Conservation (phyloP, 2,113 vertebrate species). For the Phyllostomus hastatus region DNA sequence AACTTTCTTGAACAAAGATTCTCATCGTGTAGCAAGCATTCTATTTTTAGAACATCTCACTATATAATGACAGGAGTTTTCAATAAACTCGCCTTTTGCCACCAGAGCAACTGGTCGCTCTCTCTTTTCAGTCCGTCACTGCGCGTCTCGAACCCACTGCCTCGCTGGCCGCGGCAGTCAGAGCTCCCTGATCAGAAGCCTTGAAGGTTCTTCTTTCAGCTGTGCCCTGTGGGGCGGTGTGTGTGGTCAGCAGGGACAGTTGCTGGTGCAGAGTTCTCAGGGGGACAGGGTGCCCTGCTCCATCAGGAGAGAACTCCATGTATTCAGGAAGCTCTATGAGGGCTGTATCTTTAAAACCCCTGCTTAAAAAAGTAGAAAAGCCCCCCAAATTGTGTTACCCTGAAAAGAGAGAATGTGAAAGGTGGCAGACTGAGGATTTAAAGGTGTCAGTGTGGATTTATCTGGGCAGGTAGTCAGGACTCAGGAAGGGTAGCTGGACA, state of each 20-base stretch:
- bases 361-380: background rate
- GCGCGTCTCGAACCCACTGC: too few relatives aligned
- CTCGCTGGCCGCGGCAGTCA: too few relatives aligned
- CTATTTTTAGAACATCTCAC: too few relatives aligned
- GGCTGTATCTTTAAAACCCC: background rate
- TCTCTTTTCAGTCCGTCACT: too few relatives aligned
- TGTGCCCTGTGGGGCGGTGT: accelerated
- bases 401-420: background rate
- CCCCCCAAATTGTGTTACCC: background rate
- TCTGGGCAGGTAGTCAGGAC: background rate
- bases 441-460: background rate
- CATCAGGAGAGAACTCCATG: background rate
- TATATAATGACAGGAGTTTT: too few relatives aligned
- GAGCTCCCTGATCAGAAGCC: background rate
- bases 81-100: too few relatives aligned
- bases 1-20: too few relatives aligned
- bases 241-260: accelerated
- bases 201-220: background rate
- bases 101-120: too few relatives aligned
- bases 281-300: background rate
- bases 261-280: background rate
- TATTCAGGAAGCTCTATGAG: background rate
- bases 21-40: too few relatives aligned
- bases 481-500: too few relatives aligned
- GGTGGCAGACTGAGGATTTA: background rate